These are phyloP conservation scores for Tympanuchus pallidicinctus DNA, from an alignment of 2,113 vertebrate genomes.

Conservation along the genomic window DNA sequence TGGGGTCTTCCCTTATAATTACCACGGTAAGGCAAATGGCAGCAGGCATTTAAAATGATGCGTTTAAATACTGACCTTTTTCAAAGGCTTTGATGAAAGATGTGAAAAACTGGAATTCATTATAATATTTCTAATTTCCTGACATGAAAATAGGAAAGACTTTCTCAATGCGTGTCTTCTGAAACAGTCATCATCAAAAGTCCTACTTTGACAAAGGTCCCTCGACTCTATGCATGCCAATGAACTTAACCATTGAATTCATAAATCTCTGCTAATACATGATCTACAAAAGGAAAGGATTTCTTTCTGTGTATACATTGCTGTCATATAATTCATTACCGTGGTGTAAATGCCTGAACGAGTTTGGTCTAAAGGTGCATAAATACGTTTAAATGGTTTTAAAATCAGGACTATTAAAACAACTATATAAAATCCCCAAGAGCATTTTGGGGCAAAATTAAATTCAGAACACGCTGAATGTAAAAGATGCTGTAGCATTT, in stretches of 20 bases:
- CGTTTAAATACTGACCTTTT: constrained; percentile 58
- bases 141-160: constrained; percentile 51
- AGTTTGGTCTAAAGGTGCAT: constrained; percentile 43
- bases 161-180: constrained; percentile 42
- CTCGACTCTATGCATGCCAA: constrained; percentile 35
- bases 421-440: background rate
- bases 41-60: constrained; percentile 18
- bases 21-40: background rate
- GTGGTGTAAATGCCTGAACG: constrained; percentile 47
- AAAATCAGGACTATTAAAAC: constrained; percentile 43
- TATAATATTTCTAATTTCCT: constrained; percentile 69
- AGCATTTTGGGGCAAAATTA: constrained; percentile 2
- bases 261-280: constrained; percentile 26
- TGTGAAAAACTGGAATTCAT: constrained; percentile 46
- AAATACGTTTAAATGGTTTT: constrained; percentile 56
- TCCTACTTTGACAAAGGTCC: constrained; percentile 43
- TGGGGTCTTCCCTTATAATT: constrained; percentile 5
- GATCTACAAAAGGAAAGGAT: constrained; percentile 22
- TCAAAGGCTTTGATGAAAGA: constrained; percentile 47
- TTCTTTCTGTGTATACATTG: constrained; percentile 36
- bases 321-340: constrained; percentile 53
- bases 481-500: background rate
- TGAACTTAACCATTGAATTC: constrained; percentile 52
- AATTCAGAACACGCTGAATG: background rate
- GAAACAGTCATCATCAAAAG: background rate